These are phyloP conservation scores for Metridium senile DNA, from an alignment of 92 coral and sea anemone species.

Conservation along the genomic window DNA sequence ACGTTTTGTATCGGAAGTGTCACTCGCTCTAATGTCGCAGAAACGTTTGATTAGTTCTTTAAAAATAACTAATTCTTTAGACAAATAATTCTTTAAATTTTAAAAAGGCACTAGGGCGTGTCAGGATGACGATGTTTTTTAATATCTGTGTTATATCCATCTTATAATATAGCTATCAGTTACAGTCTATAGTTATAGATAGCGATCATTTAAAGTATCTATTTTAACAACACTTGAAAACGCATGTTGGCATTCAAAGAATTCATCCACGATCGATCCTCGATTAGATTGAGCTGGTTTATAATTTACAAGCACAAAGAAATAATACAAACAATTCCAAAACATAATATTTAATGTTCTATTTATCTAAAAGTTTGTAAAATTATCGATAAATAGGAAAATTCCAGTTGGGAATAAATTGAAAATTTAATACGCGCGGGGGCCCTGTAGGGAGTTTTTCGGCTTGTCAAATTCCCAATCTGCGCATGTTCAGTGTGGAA, in stretches of 20 bases:
- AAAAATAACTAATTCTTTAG: no score
- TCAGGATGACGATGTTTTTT: neutral
- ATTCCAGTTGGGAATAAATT: neutral
- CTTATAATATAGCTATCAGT: neutral
- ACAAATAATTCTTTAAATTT: no score
- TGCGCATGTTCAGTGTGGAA: slow-evolving; percentile 29
- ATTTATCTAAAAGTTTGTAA: neutral
- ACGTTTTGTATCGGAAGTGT: neutral
- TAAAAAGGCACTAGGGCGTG: neutral
- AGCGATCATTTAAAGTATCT: slow-evolving; percentile 2
- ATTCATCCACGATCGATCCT: neutral
- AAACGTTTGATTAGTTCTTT: no score
- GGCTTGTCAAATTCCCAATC: neutral
- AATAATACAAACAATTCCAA: no score
- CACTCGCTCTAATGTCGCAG: no score
- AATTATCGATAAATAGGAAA: neutral
- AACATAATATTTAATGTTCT: no score
- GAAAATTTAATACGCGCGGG: neutral
- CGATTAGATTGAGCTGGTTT: no score
- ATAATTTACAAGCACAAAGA: no score
- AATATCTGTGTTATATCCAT: neutral
- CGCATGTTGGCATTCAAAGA: neutral
- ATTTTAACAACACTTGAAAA: slow-evolving; percentile 12
- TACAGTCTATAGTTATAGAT: neutral
- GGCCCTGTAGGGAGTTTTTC: slow-evolving; percentile 6